These are phyloP conservation scores for Anthopleura xanthogrammica DNA, from an alignment of 92 coral and sea anemone genomes.

Conservation along the genomic window DNA sequence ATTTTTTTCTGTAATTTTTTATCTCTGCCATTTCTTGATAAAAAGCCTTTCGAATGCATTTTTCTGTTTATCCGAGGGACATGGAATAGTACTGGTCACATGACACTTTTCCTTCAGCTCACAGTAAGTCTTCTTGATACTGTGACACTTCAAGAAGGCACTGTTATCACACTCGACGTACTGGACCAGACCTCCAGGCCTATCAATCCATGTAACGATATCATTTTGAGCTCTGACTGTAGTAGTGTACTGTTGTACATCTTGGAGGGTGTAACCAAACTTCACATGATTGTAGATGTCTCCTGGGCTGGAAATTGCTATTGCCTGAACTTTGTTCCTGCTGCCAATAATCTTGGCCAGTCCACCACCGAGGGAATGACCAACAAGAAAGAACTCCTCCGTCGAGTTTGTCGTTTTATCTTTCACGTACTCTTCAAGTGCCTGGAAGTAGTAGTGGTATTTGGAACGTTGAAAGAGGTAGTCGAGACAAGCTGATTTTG, in stretches of 20 bases:
- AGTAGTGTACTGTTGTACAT: constrained; percentile 59
- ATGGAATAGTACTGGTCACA: constrained; percentile 5
- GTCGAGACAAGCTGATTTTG: constrained; percentile 47
- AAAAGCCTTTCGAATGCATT: not conserved
- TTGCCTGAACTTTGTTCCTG: constrained; percentile 44
- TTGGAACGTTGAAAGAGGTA: constrained; percentile 43
- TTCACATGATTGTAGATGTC: constrained; percentile 60
- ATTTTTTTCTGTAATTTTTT: not conserved
- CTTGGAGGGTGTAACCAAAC: constrained; percentile 45
- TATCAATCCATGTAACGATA: constrained; percentile 69
- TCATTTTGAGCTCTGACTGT: constrained; percentile 64
- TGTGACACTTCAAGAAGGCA: constrained; percentile 40
- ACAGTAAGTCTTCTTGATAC: constrained; percentile 58
- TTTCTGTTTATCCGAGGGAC: not conserved
- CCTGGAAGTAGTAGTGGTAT: constrained; percentile 33
- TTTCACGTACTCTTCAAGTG: constrained; percentile 46
- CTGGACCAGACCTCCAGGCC: constrained; percentile 72
- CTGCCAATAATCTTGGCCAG: constrained; percentile 71
- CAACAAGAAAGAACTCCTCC: constrained; percentile 45
- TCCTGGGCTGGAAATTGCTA: constrained; percentile 66
- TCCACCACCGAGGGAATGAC: constrained; percentile 75
- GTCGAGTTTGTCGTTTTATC: constrained; percentile 16
- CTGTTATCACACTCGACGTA: constrained; percentile 45
- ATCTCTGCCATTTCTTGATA: not conserved
- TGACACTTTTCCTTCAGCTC: constrained; percentile 63